Percentiles rank a stretch among this genome's conserved stretches.
Conservation (phyloP, 2,888 invertebrate species). For the Limnephilus rhombicus region DNA sequence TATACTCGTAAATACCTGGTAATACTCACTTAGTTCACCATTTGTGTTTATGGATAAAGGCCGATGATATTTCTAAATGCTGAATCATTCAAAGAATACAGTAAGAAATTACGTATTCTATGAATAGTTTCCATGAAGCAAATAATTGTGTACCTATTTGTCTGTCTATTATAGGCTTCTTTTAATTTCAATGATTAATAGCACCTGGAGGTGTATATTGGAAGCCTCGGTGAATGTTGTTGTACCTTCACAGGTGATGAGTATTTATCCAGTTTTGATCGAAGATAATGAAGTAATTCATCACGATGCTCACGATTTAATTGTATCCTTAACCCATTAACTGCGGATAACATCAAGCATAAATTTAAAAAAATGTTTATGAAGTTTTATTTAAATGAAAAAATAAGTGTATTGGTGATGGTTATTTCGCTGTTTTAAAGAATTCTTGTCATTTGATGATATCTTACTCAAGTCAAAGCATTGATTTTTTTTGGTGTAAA, state of each 20-base stretch:
- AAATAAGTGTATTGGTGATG: no score
- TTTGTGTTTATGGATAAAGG: background rate
- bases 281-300: conserved; percentile 15
- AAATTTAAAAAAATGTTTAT: no score
- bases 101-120: background rate
- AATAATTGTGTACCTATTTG: background rate
- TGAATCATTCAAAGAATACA: background rate
- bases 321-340: background rate
- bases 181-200: background rate
- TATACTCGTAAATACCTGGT: background rate
- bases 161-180: background rate
- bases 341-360: no score
- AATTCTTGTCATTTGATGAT: no score
- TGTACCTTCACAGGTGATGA: background rate
- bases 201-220: background rate
- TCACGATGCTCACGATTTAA: conserved; percentile 16
- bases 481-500: no score
- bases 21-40: background rate
- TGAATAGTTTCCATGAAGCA: background rate
- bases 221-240: background rate
- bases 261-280: background rate
- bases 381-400: no score
- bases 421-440: no score
- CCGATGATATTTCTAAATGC: background rate
- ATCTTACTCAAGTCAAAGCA: no score